Percentiles rank a stretch among this genome's conserved stretches.
Conservation (phyloP, 2,888 invertebrate species). For the Drosophila borealis region DNA sequence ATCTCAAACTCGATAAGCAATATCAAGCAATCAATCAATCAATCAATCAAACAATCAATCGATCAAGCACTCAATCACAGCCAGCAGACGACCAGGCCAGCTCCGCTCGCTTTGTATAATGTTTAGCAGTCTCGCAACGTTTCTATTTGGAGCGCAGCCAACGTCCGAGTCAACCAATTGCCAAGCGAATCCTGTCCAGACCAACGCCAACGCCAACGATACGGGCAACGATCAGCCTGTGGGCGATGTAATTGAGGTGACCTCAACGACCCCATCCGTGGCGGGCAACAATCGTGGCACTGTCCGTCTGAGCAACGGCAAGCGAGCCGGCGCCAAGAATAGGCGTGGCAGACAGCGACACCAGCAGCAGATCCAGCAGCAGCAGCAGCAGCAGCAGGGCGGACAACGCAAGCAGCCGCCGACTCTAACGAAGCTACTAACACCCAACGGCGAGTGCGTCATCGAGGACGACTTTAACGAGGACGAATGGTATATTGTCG, state of each 20-base stretch:
- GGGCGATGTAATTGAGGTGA: slow-evolving; percentile 80
- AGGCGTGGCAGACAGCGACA: slow-evolving; percentile 53
- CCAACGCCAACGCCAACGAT: slow-evolving; percentile 45
- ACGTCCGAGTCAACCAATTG: slow-evolving; percentile 71
- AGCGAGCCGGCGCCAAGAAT: slow-evolving; percentile 46
- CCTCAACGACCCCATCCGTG: slow-evolving; percentile 81
- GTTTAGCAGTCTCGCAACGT: slow-evolving; percentile 88
- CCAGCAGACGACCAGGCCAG: slow-evolving; percentile 4
- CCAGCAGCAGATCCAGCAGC: slow-evolving; percentile 31
- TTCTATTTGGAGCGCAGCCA: slow-evolving; percentile 85
- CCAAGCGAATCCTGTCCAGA: slow-evolving; percentile 58
- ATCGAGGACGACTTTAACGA: slow-evolving; percentile 82
- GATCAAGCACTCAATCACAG: slow-evolving; percentile 1
- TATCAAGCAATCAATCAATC: slow-evolving; percentile 36
- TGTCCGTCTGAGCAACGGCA: slow-evolving; percentile 45
- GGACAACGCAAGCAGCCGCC: slow-evolving; percentile 63
- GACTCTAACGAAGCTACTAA: slow-evolving; percentile 68
- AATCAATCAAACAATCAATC: slow-evolving; percentile 6
- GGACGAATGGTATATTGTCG: slow-evolving; percentile 87
- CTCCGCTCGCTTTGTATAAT: slow-evolving; percentile 83
- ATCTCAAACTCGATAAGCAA: slow-evolving; percentile 69
- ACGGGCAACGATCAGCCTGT: slow-evolving; percentile 47
- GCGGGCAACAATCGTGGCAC: slow-evolving; percentile 65
- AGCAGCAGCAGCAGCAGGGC: slow-evolving; percentile 43
- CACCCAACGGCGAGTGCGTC: slow-evolving; percentile 58